Base-by-base conservation (phyloP, 2,888 invertebrate species). In the Polymixis lichenea region DNA sequence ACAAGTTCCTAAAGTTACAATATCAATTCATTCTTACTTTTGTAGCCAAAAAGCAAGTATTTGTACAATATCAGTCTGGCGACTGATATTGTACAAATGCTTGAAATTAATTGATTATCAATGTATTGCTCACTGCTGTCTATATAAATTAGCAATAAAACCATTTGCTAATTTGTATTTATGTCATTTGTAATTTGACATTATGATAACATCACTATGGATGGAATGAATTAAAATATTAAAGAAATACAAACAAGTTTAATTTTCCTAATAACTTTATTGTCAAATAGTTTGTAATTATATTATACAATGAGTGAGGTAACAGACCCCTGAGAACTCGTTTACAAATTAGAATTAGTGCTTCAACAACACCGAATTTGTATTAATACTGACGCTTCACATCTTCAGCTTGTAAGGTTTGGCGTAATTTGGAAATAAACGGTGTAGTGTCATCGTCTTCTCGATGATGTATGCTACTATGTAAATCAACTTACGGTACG, bases 191-290 rank as follows among this genome's bases (percentile, higher is more conserved):
- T 0, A 28, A 55, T 64, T 69, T 67, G 46, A 53, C 61, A 46
- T 46, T 38, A 56, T 51, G n/a, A 46, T 69, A 43, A n/a, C 38
- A 56, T 66, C 53, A 53, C 15, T 28, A 84, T 38, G 60, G 83
- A 32, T 77, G 56, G 78, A 77, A 71, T 72, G 1, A 65, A 85
- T 70, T 74, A 65, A 75, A 76, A 25, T 84, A 55, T 68, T 58
- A 43, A 68, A 56, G 17, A 81, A 84, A 89, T 85, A 87, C 68
- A 80, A 77, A 81, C 88, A 66, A 51, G 66, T 75, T 77, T 86
- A 86, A 82, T 89, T 91, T 94, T 92, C 90, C 89, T 91, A 91
- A 91, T 90, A 90, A 93, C 91, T 95, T 95, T 95, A 95, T 94
- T 95, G 94, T 94, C 95, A 94, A 94, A 93, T 89, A 87, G 90